Conservation (phyloP, 2,797 vertebrate species). For the Anomalospiza imberbis region DNA sequence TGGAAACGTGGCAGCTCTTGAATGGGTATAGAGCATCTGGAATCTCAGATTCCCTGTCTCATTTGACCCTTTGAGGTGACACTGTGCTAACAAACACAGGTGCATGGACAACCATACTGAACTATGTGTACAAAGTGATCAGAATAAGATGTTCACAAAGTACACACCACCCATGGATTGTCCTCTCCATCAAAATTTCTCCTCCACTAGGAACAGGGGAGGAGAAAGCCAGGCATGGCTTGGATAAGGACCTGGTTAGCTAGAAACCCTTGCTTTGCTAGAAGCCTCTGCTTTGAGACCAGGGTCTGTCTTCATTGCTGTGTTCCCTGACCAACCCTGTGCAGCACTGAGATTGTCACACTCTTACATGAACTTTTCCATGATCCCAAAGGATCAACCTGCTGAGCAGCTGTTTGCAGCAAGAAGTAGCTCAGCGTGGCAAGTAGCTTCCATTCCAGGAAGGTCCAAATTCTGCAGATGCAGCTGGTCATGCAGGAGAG, state of each 20-base stretch:
- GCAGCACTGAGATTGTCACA: background rate
- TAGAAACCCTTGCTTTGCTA: background rate
- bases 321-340: background rate
- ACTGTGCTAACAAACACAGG: background rate
- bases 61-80: background rate
- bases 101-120: background rate
- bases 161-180: too few relatives aligned
- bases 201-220: background rate
- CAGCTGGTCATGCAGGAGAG: background rate
- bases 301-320: background rate
- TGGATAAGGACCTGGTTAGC: background rate
- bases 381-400: background rate
- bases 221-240: background rate
- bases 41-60: background rate
- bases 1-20: fast-evolving
- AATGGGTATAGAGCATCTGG: background rate
- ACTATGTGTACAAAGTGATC: background rate
- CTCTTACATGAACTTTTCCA: background rate
- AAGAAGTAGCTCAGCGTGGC: background rate
- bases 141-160: background rate
- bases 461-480: background rate
- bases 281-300: background rate
- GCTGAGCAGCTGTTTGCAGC: background rate
- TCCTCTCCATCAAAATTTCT: background rate
- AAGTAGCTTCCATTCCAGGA: background rate